A percentile compares a stretch with the other conserved stretches of the same genome.
phyloP scores from a whole-genome alignment of 2,888 invertebrate genomes.

The Nephrotoma guestfalica region DNA sequence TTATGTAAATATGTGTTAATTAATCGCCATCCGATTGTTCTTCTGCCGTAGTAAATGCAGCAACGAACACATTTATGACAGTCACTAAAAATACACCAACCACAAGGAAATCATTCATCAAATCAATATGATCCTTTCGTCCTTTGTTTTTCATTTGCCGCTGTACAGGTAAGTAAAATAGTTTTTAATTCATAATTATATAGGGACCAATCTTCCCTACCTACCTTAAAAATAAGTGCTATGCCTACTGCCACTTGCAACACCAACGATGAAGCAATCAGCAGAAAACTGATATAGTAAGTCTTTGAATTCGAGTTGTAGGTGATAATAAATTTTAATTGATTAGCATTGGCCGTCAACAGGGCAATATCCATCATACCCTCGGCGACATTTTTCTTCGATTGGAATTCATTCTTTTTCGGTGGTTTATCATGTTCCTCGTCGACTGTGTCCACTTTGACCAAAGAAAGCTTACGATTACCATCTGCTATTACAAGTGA shows the following conservation, averaged over 20 bases:
- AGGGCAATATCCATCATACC: conserved; percentile 55
- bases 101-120: conserved; percentile 46
- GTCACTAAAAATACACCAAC: conserved; percentile 50
- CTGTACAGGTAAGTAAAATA: conserved; percentile 15
- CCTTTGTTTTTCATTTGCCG: conserved; percentile 21
- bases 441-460: not conserved
- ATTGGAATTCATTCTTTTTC: conserved; percentile 17
- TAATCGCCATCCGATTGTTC: not conserved
- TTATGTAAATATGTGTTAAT: not conserved
- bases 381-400: conserved; percentile 26
- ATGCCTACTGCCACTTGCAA: conserved; percentile 49
- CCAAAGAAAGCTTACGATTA: not conserved
- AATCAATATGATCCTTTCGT: conserved; percentile 29
- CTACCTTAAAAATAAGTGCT: conserved; percentile 44
- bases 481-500: not conserved
- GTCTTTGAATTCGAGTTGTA: conserved; percentile 42
- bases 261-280: conserved; percentile 43
- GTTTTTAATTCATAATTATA: not conserved
- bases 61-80: conserved; percentile 52
- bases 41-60: conserved; percentile 31
- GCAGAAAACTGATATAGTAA: conserved; percentile 38
- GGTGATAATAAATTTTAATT: conserved; percentile 46
- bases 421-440: not conserved
- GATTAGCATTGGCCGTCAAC: conserved; percentile 55
- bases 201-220: not conserved